Base-by-base conservation (phyloP, 2,888 invertebrate genomes). In the Lordiphosa andalusiaca region DNA sequence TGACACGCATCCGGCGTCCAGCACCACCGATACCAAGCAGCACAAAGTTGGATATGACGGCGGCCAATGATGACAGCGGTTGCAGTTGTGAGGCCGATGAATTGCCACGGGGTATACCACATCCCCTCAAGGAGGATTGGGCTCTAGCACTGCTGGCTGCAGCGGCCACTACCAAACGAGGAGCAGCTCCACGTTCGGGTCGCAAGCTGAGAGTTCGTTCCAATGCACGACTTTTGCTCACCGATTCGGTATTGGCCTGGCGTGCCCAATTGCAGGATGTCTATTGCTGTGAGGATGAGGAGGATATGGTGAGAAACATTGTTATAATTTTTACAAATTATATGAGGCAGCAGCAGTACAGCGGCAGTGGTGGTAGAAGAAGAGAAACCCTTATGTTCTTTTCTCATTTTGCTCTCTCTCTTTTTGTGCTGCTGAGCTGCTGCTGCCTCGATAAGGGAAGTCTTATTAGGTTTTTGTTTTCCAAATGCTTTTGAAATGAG, bases 231-330 rank as follows among this genome's bases (percentile, higher is more conserved):
- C 70, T 69, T 10, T 57, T 78, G 49, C 56, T 85, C 13, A 73
- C 87, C 30, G 77, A 80, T 48, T 86, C 87, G 37, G 89, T 90
- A 58, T 72, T 87, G 67, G 89, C 88, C 10, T 90, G 90, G 90
- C 89, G 89, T 64, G 82, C 78, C 53, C 81, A 85, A 76, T 73
- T 90, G 35, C 75, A 87, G 67, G 72, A 87, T 73, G 82, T 86
- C 49, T 83, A 88, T 69, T 88, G 83, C 53, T 73, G 86, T 46
- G 90, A 90, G 71, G 90, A 90, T 77, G 90, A 90, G 78, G 90
- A 90, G 84, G 90, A 90, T 65, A 83, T 90, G 89, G 90, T 90
- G 67, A 89, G 90, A 25, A 25, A 25, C 3, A 3, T 25, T 25
- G 0, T 19, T 2, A 2, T 19, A 3, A 3, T 19, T 19, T 19